Evolutionary conservation across 1,140 invertebrate genomes (phyloP).

Genomic region (Calephelis virginiensis): DNA sequence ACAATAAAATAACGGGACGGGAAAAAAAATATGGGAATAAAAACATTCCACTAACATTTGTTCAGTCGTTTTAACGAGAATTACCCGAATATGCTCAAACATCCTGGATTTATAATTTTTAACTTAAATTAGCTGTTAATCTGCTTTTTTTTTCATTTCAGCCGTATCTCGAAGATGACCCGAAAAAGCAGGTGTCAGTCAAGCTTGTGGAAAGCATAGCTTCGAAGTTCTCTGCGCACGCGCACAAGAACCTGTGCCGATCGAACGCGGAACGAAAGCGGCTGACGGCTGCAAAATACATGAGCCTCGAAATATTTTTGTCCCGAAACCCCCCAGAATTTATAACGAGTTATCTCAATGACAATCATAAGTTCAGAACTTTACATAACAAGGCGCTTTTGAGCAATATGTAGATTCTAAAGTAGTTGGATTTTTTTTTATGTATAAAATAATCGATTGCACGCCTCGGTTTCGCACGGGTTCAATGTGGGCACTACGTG

Average conservation of each 20-base stretch:
- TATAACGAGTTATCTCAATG: constrained; percentile 80
- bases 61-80: too few species aligned
- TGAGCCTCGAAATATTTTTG: constrained; percentile 79
- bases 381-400: constrained; percentile 72
- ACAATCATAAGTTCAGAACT: constrained; percentile 77
- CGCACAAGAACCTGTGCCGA: constrained; percentile 64
- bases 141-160: constrained; percentile 34
- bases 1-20: too few species aligned
- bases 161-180: constrained; percentile 72
- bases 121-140: neutral
- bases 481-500: too few species aligned
- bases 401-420: constrained; percentile 54
- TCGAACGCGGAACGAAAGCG: constrained; percentile 61
- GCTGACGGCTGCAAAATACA: constrained; percentile 72
- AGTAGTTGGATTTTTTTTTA: too few species aligned
- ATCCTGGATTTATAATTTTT: neutral
- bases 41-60: too few species aligned
- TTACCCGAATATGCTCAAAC: too few species aligned
- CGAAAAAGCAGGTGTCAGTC: constrained; percentile 62
- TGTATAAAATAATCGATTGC: too few species aligned
- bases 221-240: constrained; percentile 53
- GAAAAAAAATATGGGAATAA: too few species aligned
- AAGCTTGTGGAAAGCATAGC: constrained; percentile 70
- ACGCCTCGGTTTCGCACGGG: too few species aligned
- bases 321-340: constrained; percentile 78